A percentile compares a stretch with the other conserved stretches of the same genome.
phyloP scores from a whole-genome alignment of 2,797 vertebrate species.

The Schizopygopsis malacanthus region DNA sequence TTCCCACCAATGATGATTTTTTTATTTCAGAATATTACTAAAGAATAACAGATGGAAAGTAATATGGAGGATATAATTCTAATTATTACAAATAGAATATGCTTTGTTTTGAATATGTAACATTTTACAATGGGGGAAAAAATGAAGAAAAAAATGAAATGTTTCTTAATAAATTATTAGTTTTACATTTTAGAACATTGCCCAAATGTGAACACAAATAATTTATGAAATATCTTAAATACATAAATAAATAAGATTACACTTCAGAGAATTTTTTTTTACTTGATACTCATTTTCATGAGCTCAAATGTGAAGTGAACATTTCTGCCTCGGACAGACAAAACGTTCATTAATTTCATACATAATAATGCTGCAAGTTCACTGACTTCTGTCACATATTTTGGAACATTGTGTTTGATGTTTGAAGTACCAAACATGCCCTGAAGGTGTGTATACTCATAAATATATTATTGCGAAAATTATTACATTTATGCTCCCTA shows the following conservation, averaged over 20 bases:
- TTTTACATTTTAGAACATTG: too few relatives aligned
- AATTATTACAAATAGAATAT: background rate
- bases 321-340: slow-evolving; percentile 24
- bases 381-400: slow-evolving; percentile 50
- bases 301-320: slow-evolving; percentile 10
- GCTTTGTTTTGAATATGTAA: background rate
- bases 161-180: too few relatives aligned
- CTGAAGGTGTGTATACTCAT: slow-evolving; percentile 21
- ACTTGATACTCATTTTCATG: background rate
- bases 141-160: too few relatives aligned
- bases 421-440: slow-evolving; percentile 26
- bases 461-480: background rate
- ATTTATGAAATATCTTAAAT: background rate
- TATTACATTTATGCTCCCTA: background rate
- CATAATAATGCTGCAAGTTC: slow-evolving; percentile 28
- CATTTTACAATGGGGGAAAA: too few relatives aligned
- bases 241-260: background rate
- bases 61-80: background rate
- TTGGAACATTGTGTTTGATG: slow-evolving; percentile 49
- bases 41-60: background rate
- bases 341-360: slow-evolving; percentile 41
- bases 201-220: too few relatives aligned
- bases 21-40: background rate
- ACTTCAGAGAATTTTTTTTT: background rate
- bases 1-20: background rate